A percentile compares a stretch with the other conserved stretches of the same genome.
Evolutionary conservation across 2,888 invertebrate genomes (phyloP).

Genomic region (Ophion ellenae): DNA sequence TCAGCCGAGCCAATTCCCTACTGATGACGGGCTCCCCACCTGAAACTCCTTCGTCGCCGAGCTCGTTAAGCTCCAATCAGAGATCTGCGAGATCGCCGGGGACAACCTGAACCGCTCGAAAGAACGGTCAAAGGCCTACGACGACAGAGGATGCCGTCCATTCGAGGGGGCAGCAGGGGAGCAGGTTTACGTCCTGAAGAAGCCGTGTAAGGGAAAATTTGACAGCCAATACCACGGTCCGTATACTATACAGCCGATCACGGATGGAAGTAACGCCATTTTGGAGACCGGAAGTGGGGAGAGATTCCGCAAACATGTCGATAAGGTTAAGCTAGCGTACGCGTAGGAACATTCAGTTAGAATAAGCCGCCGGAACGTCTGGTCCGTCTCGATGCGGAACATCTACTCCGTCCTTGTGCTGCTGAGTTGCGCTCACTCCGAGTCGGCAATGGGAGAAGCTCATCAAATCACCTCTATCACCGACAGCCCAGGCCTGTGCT

Average conservation of each 20-base stretch:
- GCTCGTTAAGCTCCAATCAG: not conserved
- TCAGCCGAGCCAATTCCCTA: not conserved
- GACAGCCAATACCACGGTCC: too few species aligned
- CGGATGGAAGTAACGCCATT: not conserved
- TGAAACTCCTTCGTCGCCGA: not conserved
- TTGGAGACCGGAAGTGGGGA: not conserved
- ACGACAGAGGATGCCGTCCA: too few species aligned
- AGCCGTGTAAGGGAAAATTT: too few species aligned
- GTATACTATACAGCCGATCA: too few species aligned
- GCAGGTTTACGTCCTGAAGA: too few species aligned
- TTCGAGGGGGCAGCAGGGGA: too few species aligned
- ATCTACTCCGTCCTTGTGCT: too few species aligned
- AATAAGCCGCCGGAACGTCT: not conserved
- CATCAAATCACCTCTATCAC: too few species aligned
- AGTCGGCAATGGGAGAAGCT: too few species aligned
- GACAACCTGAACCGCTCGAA: not conserved
- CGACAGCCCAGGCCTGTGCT: too few species aligned
- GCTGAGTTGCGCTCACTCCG: too few species aligned
- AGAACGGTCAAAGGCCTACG: too few species aligned
- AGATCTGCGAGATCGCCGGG: not conserved
- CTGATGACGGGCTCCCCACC: not conserved
- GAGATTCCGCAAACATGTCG: slow-evolving; percentile 21
- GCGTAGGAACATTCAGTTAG: not conserved
- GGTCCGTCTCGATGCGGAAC: not conserved
- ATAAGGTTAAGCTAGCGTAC: slow-evolving; percentile 18